Base-by-base conservation (phyloP, 2,888 invertebrate genomes). In the Mesoligia furuncula region DNA sequence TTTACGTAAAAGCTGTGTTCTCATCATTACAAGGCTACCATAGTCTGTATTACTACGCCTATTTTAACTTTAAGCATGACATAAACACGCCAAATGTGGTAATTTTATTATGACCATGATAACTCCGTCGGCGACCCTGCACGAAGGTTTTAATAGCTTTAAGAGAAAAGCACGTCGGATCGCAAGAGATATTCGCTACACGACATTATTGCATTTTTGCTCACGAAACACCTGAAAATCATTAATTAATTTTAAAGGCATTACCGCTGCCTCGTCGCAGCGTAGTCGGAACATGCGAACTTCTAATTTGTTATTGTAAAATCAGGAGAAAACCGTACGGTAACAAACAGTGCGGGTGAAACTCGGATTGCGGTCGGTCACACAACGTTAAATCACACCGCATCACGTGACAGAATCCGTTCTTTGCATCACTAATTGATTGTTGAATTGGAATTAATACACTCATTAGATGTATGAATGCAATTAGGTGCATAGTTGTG, bases 401-500 rank as follows among this genome's bases (percentile, higher is more conserved):
- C 82, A 88, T 92, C 87, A 90, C 94, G 93, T 92, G 93, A 93
- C 90, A 92, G 90, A 91, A 91, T 91, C 80, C 81, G 83, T 89
- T 91, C 86, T 90, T 92, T 91, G 90, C 91, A 90, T 90, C 85
- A 87, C 80, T 90, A 92, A 93, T 93, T 91, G 87, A 91, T 93
- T 90, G 90, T 90, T 91, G 90, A 90, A 92, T 94, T 87, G 89
- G 92, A 93, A 93, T 93, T 90, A 93, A 92, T 92, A 91, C 90
- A 92, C 93, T 92, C 89, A 92, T 94, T 94, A 93, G 90, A 91
- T 90, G 90, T 92, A 89, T 92, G 91, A 92, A 92, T 93, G 94
- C 92, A 95, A 95, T 95, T 95, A 95, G 92, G 88, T 90, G 94
- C 94, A 95, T 95, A 94, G 90, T 93, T 92, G 91, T 89, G 88